These are phyloP conservation scores for Euproctis similis DNA, from an alignment of 2,888 invertebrate genomes.

Conservation along the genomic window DNA sequence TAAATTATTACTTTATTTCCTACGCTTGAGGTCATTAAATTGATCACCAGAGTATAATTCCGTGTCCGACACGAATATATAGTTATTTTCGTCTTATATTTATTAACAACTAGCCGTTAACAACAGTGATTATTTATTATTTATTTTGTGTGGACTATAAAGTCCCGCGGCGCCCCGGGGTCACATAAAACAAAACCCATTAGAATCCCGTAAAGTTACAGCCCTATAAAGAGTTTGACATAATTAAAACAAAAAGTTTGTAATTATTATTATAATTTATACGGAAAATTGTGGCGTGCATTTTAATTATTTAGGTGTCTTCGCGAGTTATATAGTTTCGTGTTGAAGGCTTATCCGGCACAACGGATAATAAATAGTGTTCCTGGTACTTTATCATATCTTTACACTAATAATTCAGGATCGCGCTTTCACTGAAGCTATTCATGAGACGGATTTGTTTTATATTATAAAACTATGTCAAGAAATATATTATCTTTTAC, in stretches of 20 bases:
- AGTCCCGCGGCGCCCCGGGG: conserved; percentile 17
- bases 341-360: conserved; percentile 21
- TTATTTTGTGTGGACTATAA: conserved; percentile 22
- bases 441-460: conserved; percentile 8
- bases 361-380: conserved; percentile 35
- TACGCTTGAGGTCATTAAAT: no score
- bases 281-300: conserved; percentile 27
- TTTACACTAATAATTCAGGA: conserved; percentile 35
- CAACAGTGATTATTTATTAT: no score
- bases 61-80: conserved; percentile 11
- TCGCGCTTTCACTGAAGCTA: conserved; percentile 21
- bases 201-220: conserved; percentile 27
- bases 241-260: conserved; percentile 31
- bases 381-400: conserved; percentile 38
- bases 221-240: conserved; percentile 26
- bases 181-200: conserved; percentile 26
- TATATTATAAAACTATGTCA: no score
- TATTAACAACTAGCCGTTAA: conserved; percentile 21
- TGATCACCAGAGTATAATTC: conserved; percentile 21
- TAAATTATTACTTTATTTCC: no score
- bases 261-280: conserved; percentile 30
- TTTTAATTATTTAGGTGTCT: conserved; percentile 33
- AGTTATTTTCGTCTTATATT: conserved; percentile 20
- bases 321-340: conserved; percentile 28
- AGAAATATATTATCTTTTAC: no score